phyloP scores from a whole-genome alignment of 2,888 invertebrate genomes.

The Andrena minutula region DNA sequence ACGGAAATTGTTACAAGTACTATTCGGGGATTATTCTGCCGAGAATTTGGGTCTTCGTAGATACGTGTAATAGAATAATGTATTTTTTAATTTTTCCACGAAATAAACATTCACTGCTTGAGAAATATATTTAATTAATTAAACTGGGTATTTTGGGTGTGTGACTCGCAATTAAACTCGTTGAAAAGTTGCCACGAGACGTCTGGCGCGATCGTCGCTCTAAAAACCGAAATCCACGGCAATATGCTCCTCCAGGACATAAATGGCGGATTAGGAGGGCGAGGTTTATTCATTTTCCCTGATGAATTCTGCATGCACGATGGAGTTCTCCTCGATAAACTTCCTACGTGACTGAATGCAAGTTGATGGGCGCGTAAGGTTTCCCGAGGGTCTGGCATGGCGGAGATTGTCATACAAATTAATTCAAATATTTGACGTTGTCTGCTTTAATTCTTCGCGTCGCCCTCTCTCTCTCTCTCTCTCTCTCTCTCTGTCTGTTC shows the following conservation, averaged over 20 bases:
- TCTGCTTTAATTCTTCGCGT: constrained; percentile 55
- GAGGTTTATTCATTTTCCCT: constrained; percentile 61
- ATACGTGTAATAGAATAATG: background rate
- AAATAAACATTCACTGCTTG: background rate
- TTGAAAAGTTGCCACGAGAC: background rate
- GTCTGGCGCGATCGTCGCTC: background rate
- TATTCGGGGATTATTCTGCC: background rate
- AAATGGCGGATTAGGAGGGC: constrained; percentile 34
- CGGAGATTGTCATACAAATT: constrained; percentile 76
- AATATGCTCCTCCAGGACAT: constrained; percentile 6
- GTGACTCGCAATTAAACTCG: background rate
- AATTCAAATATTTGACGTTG: constrained; percentile 77
- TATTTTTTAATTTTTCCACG: background rate
- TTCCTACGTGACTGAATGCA: constrained; percentile 75
- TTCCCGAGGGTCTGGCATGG: constrained; percentile 56
- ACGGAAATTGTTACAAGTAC: background rate
- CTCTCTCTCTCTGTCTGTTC: background rate
- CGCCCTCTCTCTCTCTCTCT: constrained; percentile 8
- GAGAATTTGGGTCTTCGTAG: background rate
- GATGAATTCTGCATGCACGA: constrained; percentile 63
- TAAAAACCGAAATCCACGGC: constrained; percentile 10
- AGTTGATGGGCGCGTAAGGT: constrained; percentile 66
- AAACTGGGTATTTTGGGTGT: background rate
- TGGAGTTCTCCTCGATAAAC: constrained; percentile 63
- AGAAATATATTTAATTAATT: background rate